These are phyloP conservation scores for Miichthys miiuy DNA, from an alignment of 2,797 vertebrate species.

Conservation along the genomic window DNA sequence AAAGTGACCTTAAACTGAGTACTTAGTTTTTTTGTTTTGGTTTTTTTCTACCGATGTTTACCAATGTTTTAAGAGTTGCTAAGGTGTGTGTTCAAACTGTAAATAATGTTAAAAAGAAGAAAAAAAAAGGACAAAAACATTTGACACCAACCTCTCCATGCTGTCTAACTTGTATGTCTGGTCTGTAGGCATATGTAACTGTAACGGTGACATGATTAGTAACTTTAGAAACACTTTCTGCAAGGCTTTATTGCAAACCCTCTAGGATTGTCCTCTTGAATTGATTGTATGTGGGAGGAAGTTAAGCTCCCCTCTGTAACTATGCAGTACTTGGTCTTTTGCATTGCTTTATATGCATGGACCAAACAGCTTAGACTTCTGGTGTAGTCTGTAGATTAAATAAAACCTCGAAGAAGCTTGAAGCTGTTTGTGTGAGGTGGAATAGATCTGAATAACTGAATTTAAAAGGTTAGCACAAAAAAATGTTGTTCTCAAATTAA, in stretches of 20 bases:
- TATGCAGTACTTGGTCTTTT: constrained; percentile 78
- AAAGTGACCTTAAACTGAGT: constrained; percentile 80
- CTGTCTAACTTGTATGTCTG: constrained; percentile 59
- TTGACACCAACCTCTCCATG: constrained; percentile 59
- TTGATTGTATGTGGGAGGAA: constrained; percentile 71
- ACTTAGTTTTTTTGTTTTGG: neutral
- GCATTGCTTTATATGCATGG: constrained; percentile 56
- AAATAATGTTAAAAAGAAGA: constrained; percentile 36
- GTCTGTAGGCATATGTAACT: constrained; percentile 48
- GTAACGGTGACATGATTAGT: constrained; percentile 45
- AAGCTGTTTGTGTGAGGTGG: constrained; percentile 41
- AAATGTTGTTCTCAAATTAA: constrained; percentile 69
- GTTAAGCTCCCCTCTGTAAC: constrained; percentile 64
- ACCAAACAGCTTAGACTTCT: constrained; percentile 58
- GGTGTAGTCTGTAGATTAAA: constrained; percentile 51
- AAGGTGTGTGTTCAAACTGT: constrained; percentile 49
- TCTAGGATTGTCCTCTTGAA: constrained; percentile 54
- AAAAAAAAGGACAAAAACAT: constrained; percentile 69
- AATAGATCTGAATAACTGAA: constrained; percentile 29
- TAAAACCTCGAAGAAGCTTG: constrained; percentile 28
- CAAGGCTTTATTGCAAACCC: constrained; percentile 51
- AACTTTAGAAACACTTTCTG: constrained; percentile 34
- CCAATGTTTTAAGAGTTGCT: constrained; percentile 50
- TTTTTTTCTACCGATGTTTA: constrained; percentile 33
- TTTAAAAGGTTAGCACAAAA: constrained; percentile 57